A percentile compares a stretch with the other conserved stretches of the same genome.
Conservation (phyloP, 2,888 invertebrate species). For the Nebria brevicollis region DNA sequence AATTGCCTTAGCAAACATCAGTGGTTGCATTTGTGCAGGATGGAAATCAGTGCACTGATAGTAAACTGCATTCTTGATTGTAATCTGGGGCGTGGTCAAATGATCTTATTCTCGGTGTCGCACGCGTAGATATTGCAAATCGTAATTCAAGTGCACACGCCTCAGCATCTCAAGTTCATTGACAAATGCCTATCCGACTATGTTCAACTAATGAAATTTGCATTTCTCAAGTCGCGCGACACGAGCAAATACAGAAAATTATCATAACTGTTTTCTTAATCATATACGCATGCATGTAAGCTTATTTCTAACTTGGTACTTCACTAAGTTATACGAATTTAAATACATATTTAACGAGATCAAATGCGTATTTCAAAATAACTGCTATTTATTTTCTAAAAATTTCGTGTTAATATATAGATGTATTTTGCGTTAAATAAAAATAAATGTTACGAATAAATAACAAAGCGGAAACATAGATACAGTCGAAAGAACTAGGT, state of each 20-base stretch:
- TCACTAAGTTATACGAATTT: not conserved
- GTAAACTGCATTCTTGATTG: conserved; percentile 3
- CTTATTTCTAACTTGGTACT: not conserved
- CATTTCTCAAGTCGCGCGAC: conserved; percentile 11
- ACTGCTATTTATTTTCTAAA: too few relatives aligned
- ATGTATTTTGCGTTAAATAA: not conserved
- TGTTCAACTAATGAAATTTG: conserved; percentile 8
- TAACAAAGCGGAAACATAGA: conserved; percentile 29
- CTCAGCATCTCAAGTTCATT: conserved; percentile 6
- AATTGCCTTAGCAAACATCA: not conserved
- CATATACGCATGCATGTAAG: not conserved
- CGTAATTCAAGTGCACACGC: conserved; percentile 14
- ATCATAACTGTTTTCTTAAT: conserved; percentile 4
- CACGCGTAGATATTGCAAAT: conserved; percentile 16
- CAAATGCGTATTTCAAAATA: too few relatives aligned
- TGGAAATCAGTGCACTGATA: not conserved
- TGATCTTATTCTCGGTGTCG: not conserved
- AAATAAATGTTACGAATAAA: not conserved
- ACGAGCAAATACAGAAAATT: conserved; percentile 10
- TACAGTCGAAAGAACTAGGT: conserved; percentile 17
- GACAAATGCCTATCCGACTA: not conserved
- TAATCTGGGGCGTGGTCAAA: conserved; percentile 10
- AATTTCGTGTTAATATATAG: too few relatives aligned
- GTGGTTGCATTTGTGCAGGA: not conserved
- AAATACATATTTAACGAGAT: not conserved